Base-by-base conservation (phyloP, 2,888 invertebrate genomes). In the Myathropa florea region DNA sequence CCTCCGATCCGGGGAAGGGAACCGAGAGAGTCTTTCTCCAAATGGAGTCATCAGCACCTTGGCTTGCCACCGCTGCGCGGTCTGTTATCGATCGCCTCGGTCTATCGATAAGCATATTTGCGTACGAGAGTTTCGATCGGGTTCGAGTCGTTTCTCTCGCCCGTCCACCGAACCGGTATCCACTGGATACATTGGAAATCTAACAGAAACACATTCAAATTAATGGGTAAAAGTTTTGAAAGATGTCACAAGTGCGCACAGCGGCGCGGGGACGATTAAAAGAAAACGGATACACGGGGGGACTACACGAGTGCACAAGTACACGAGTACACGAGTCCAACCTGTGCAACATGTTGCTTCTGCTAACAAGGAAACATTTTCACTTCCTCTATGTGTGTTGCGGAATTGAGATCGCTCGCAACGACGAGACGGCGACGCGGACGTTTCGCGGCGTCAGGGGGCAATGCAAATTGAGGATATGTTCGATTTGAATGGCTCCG, bases 151-250 rank as follows among this genome's bases (percentile, higher is more conserved):
- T 76, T 84, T 76, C 71, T 81, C 72, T 84, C 81, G 57, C 71
- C 36, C 61, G 70, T 71, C 57, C 55, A 65, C 75, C n/a, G 18
- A 82, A 82, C 86, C 75, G 78, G 86, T 67, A 26, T 67, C 23
- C 78, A 36, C 57, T 67, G 7, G 82, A 57, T 71, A 64, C 86
- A 79, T 78, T 64, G 70, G 77, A 65, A 75, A 86, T 86, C 78
- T 75, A 86, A 73, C 30, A 77, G 67, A 76, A 70, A 60, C 70
- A 79, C 70, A 79, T 83, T 79, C 53, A 83, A 86, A 86, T 86
- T 83, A 83, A 86, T 86, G 72, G 86, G 86, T 86, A 86, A 86
- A 86, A 86, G 86, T 86, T 83, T 86, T 86, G 83, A 83, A 83
- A 83, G 83, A 83, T 86, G 86, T 86, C 86, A 75, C 79, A 73